Percentiles rank a stretch among this genome's conserved stretches.
Evolutionary conservation across 2,888 invertebrate genomes (phyloP).

Genomic region (Caenorhabditis sp.): DNA sequence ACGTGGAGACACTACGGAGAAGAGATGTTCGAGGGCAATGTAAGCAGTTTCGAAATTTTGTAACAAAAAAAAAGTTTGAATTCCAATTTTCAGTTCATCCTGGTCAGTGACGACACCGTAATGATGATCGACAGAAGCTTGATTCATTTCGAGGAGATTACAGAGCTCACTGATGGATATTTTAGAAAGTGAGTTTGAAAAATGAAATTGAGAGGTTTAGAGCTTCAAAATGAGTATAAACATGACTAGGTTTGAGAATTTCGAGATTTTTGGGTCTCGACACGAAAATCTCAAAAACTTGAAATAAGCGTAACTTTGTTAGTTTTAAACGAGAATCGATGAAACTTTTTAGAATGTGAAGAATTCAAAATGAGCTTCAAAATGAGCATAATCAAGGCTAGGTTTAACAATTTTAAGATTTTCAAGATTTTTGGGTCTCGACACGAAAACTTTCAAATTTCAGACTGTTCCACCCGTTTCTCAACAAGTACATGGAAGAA

Average conservation of each 20-base stretch:
- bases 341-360: too few relatives aligned
- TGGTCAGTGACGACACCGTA: conserved; percentile 30
- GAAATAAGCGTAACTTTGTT: too few relatives aligned
- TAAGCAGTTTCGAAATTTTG: neutral
- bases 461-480: conserved; percentile 40
- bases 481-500: conserved; percentile 48
- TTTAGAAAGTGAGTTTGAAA: conserved; percentile 26
- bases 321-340: too few relatives aligned
- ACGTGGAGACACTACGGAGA: conserved; percentile 38
- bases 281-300: neutral
- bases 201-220: neutral
- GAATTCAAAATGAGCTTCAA: too few relatives aligned
- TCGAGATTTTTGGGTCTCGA: neutral
- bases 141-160: conserved; percentile 40
- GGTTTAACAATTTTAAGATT: too few relatives aligned
- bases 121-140: conserved; percentile 35
- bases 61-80: neutral
- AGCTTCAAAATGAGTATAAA: too few relatives aligned
- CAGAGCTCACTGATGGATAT: conserved; percentile 33
- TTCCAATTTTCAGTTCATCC: conserved; percentile 32
- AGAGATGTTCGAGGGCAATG: conserved; percentile 37
- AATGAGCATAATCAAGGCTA: too few relatives aligned
- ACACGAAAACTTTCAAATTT: neutral
- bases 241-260: neutral
- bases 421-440: too few relatives aligned